A percentile compares a stretch with the other conserved stretches of the same genome.
Evolutionary conservation across 2,113 vertebrate species (phyloP).

Genomic region (Setophaga petechia): DNA sequence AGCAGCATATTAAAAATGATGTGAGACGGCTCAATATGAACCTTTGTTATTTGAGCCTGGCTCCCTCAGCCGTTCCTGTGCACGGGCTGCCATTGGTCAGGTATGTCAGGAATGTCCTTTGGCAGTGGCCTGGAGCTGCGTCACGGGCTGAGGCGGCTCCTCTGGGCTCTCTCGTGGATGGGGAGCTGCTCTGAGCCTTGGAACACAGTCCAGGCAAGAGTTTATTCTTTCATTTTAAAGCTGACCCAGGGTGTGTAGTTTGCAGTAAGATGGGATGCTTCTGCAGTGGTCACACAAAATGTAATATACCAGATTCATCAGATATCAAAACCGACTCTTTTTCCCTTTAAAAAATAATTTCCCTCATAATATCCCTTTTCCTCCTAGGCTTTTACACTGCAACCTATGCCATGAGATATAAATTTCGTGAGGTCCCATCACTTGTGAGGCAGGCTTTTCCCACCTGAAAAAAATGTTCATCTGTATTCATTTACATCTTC

Average conservation of each 20-base stretch:
- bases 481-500: neutral
- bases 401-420: neutral
- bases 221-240: neutral
- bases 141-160: neutral
- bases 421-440: accelerated
- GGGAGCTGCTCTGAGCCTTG: neutral
- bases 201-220: neutral
- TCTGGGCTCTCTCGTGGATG: neutral
- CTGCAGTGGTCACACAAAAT: neutral
- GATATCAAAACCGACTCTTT: neutral
- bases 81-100: conserved; percentile 28
- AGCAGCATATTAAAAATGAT: conserved; percentile 18
- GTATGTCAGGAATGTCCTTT: conserved; percentile 59
- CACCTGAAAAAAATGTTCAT: neutral
- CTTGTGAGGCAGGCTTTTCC: neutral
- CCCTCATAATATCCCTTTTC: neutral
- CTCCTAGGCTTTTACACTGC: neutral
- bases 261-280: neutral
- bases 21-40: conserved; percentile 11
- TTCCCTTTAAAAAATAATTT: neutral
- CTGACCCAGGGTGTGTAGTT: neutral
- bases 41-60: conserved; percentile 46
- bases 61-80: neutral
- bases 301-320: neutral
- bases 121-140: conserved; percentile 17